phyloP scores from a whole-genome alignment of 2,113 vertebrate genomes.

The Paramormyrops kingsleyae region DNA sequence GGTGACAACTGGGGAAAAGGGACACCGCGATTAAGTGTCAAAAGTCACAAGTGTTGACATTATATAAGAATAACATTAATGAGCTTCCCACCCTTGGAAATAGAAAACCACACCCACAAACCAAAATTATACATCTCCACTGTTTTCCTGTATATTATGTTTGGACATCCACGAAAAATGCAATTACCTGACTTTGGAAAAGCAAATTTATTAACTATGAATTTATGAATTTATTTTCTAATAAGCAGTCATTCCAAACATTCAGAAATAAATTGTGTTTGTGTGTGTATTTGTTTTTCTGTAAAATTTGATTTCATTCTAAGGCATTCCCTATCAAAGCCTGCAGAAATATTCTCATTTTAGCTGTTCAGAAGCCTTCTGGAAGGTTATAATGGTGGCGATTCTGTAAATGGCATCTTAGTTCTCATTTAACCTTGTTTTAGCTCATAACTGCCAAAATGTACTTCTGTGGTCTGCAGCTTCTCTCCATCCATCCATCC shows the following conservation, averaged over 20 bases:
- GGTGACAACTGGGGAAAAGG: not conserved
- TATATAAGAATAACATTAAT: conserved; percentile 44
- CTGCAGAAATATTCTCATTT: not conserved
- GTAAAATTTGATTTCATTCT: not conserved
- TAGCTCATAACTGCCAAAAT: not conserved
- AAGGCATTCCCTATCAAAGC: not conserved
- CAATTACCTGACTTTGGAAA: conserved; percentile 56
- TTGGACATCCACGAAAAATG: conserved; percentile 59
- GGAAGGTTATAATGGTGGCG: not conserved
- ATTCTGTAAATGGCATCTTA: not conserved
- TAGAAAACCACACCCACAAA: conserved; percentile 34
- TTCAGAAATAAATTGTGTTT: conserved; percentile 2
- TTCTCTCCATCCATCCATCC: not conserved
- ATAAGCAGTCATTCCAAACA: conserved; percentile 31
- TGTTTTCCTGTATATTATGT: conserved; percentile 44
- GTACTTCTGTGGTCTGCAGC: not conserved
- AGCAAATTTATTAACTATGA: conserved; percentile 52
- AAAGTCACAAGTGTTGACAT: conserved; percentile 9
- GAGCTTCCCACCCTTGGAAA: conserved; percentile 50
- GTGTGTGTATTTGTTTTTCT: conserved; percentile 27
- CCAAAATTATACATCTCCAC: conserved; percentile 49
- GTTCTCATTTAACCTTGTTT: not conserved
- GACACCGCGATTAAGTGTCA: conserved; percentile 2
- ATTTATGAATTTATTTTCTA: conserved; percentile 26
- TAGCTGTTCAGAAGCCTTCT: not conserved